Evolutionary conservation across 1,140 invertebrate species (phyloP).

Genomic region (Onthophagus taurus): DNA sequence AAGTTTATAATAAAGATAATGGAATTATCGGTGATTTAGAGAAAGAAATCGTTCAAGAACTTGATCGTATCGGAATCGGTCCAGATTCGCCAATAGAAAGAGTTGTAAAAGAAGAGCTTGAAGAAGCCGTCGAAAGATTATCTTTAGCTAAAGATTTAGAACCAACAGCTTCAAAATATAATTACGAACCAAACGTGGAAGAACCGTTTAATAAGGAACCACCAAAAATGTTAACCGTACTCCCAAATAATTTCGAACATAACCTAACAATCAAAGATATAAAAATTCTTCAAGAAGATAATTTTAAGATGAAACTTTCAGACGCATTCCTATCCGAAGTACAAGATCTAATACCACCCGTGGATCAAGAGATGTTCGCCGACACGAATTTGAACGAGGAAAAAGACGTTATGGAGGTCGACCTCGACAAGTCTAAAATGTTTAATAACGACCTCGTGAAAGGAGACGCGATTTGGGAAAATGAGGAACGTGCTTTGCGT

Average conservation of each 20-base stretch:
- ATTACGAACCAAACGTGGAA: slow-evolving; percentile 28
- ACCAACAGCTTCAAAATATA: slow-evolving; percentile 25
- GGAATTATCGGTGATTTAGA: slow-evolving; percentile 44
- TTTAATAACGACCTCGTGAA: neutral
- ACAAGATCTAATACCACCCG: slow-evolving; percentile 21
- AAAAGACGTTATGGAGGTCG: slow-evolving; percentile 13
- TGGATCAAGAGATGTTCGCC: slow-evolving; percentile 14
- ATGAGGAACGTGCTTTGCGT: slow-evolving; percentile 23
- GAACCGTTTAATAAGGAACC: slow-evolving; percentile 27
- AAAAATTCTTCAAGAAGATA: neutral
- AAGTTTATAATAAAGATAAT: slow-evolving; percentile 11
- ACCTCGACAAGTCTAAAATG: neutral
- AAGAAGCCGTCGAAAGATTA: slow-evolving; percentile 31
- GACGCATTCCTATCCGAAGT: slow-evolving; percentile 45
- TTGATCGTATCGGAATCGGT: slow-evolving; percentile 30
- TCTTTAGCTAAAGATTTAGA: slow-evolving; percentile 21
- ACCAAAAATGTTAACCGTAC: no score
- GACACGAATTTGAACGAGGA: slow-evolving; percentile 8
- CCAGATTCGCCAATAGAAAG: slow-evolving; percentile 15
- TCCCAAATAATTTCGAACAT: no score
- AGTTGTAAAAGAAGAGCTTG: slow-evolving; percentile 23
- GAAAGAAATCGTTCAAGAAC: slow-evolving; percentile 45
- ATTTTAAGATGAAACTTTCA: slow-evolving; percentile 34
- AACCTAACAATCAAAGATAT: no score
- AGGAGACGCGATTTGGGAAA: slow-evolving; percentile 29